Evolutionary conservation across 2,113 vertebrate species (phyloP), one percentile per base, ranked within the genome.

Genomic region (Spea bombifrons): DNA sequence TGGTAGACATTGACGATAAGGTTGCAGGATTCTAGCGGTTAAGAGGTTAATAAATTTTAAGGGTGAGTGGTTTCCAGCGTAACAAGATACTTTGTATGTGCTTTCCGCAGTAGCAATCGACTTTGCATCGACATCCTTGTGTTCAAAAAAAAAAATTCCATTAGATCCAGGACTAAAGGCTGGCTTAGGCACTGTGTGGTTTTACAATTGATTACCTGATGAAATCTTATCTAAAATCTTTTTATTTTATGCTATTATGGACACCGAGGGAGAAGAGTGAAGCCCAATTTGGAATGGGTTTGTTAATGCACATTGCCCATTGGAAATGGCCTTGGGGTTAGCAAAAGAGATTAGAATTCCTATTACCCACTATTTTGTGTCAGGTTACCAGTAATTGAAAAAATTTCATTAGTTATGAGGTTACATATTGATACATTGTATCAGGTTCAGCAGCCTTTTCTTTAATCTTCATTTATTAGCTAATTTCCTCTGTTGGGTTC

Each of bases 221-320:
- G 91, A 92, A 93, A 93, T 92, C 91, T 92, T 93, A 93, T 89
- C 92, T 92, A 87, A 92, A 94, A 93, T 93, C 92, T 91, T 94
- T 94, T 93, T 92, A 92, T 92, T 93, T 94, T 87, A 93, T 90
- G 90, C 89, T 87, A 88, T 91, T 94, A 90, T 83, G 82, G 86
- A 86, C 86, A 82, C 86, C 17, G 70, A 82, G 88, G 88, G 90
- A 88, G 85, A 88, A 83, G 7, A 83, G 82, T 30, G 79, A 73
- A 86, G 87, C 69, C 83, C 87, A 89, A 85, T 83, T 81, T 81
- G 82, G 83, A 85, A 72, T 83, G 6, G 82, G 83, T 86, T 74
- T 70, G 88, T 87, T 89, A 91, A 88, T 91, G 89, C 84, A 82
- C 69, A 55, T 81, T 83, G 87, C 87, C 85, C 84, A 75, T 81